Conservation (phyloP, 2,797 vertebrate genomes). For the Phataginus tetradactyla region DNA sequence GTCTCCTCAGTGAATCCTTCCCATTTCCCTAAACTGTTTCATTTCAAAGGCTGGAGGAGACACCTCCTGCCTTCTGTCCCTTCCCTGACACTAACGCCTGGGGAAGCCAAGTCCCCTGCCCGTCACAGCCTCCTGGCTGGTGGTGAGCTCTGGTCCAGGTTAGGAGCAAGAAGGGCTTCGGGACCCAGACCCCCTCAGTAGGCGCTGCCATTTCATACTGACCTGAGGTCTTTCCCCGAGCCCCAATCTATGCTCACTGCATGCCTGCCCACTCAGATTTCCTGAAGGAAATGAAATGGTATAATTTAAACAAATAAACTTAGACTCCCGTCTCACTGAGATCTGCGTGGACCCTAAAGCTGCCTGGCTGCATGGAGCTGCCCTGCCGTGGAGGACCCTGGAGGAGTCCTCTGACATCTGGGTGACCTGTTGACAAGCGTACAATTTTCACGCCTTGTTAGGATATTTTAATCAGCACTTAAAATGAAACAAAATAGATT, state of each 20-base stretch:
- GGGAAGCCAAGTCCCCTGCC: background rate
- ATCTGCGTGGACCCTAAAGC: too few species aligned
- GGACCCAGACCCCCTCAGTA: accelerated
- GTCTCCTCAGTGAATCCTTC: background rate
- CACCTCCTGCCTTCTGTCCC: accelerated
- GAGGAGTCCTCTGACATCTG: background rate
- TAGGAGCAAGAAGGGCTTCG: accelerated
- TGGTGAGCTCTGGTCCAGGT: accelerated
- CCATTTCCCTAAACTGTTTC: background rate
- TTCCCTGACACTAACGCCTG: accelerated
- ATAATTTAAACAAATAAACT: background rate
- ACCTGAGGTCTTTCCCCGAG: accelerated
- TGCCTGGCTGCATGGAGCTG: accelerated
- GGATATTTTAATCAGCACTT: background rate
- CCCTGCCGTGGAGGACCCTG: background rate
- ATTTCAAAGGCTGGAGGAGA: background rate
- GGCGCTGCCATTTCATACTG: background rate
- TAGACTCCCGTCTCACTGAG: background rate
- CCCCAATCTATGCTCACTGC: background rate
- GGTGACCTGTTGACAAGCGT: accelerated
- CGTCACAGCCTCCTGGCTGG: background rate
- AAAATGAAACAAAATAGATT: background rate
- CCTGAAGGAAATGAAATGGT: background rate
- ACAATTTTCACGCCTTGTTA: background rate
- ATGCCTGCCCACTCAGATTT: background rate